Conservation (phyloP, 2,797 vertebrate species). For the Leptodactylus fallax region DNA sequence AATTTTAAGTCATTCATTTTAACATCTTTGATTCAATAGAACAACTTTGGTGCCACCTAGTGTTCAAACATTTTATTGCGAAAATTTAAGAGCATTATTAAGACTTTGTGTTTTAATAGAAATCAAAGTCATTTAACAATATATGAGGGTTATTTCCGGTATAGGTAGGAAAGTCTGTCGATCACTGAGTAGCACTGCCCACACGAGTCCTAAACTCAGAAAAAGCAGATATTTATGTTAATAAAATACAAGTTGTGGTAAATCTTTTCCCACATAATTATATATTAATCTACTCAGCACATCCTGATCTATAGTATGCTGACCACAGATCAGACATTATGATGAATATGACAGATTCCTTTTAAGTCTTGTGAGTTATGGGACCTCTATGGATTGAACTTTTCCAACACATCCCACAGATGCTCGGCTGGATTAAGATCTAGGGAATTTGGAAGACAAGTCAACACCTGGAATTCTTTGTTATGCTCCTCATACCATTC, state of each 20-base stretch:
- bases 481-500: neutral
- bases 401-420: neutral
- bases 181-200: too few relatives aligned
- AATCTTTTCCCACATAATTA: too few relatives aligned
- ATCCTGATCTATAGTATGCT: too few relatives aligned
- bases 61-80: neutral
- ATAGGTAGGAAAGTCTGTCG: too few relatives aligned
- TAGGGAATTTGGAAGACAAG: neutral
- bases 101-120: neutral
- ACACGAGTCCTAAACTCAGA: too few relatives aligned
- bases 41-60: slow-evolving; percentile 4
- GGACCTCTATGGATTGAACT: too few relatives aligned
- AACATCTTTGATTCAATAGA: neutral
- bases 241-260: too few relatives aligned
- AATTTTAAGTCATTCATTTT: neutral
- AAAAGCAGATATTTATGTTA: too few relatives aligned
- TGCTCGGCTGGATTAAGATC: neutral
- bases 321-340: too few relatives aligned
- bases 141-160: neutral
- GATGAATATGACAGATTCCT: too few relatives aligned
- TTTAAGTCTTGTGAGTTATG: neutral
- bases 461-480: neutral
- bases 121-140: neutral
- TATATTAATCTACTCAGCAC: too few relatives aligned
- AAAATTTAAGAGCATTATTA: neutral